Evolutionary conservation across 2,797 vertebrate genomes (phyloP).

Genomic region (Intellagama lesueurii): DNA sequence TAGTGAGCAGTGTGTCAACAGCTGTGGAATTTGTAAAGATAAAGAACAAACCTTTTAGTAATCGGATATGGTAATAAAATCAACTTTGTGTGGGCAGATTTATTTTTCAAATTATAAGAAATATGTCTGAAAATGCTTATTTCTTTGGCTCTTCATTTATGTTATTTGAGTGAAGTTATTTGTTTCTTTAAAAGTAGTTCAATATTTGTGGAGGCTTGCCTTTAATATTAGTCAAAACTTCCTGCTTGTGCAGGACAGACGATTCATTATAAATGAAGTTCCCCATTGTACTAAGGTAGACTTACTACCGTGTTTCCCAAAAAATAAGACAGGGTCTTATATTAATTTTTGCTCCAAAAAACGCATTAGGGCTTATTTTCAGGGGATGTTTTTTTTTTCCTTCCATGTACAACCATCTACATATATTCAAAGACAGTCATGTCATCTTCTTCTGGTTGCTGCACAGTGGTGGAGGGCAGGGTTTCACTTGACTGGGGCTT

Average conservation of each 20-base stretch:
- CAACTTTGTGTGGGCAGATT: conserved; percentile 13
- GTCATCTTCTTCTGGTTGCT: too few species aligned
- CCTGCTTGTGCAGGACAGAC: conserved; percentile 9
- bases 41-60: background rate
- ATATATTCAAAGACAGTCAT: too few species aligned
- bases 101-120: conserved; percentile 25
- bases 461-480: too few species aligned
- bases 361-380: too few species aligned
- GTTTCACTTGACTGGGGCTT: too few species aligned
- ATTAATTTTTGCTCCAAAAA: too few species aligned
- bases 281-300: background rate
- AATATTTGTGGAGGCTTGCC: conserved; percentile 4
- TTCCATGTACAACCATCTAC: too few species aligned
- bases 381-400: too few species aligned
- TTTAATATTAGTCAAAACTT: conserved; percentile 12
- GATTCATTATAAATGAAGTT: conserved; percentile 25
- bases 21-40: background rate
- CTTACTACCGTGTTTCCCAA: background rate
- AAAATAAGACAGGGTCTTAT: too few species aligned
- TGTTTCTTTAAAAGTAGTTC: conserved; percentile 18
- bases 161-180: background rate
- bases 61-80: conserved; percentile 8
- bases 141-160: background rate
- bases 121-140: conserved; percentile 11
- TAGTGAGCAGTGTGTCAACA: background rate